These are phyloP conservation scores for Branchipolynoe longqiensis DNA, from an alignment of 2,888 invertebrate species.

Conservation along the genomic window DNA sequence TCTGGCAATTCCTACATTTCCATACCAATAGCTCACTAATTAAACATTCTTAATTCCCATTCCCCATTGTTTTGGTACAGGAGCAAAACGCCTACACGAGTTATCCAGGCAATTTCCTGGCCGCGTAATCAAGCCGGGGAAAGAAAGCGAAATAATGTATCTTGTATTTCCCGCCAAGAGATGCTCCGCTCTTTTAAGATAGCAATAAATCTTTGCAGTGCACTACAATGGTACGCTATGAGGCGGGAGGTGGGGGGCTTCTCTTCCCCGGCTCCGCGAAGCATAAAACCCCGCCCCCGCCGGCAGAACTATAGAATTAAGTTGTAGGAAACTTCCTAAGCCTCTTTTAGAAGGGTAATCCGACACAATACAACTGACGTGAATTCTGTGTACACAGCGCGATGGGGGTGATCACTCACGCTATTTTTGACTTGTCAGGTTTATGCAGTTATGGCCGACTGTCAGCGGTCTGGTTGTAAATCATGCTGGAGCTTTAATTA, in stretches of 20 bases:
- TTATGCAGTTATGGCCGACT: too few relatives aligned
- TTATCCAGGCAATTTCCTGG: conserved; percentile 40
- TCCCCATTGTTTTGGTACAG: neutral
- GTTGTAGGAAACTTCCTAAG: conserved; percentile 8
- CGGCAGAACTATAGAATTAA: conserved; percentile 40
- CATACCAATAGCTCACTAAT: conserved; percentile 41
- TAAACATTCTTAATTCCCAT: conserved; percentile 46
- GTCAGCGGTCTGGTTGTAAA: too few relatives aligned
- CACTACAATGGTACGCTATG: conserved; percentile 23
- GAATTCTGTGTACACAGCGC: neutral
- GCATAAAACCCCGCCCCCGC: neutral
- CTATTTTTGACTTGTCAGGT: conserved; percentile 32
- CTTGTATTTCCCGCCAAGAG: conserved; percentile 26
- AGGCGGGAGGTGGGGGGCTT: conserved; percentile 1
- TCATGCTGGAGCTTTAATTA: too few relatives aligned
- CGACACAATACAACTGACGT: conserved; percentile 13
- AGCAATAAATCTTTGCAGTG: conserved; percentile 12
- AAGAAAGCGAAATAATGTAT: conserved; percentile 45
- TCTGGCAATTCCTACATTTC: conserved; percentile 11
- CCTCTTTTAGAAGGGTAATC: conserved; percentile 22
- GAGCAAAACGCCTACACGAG: conserved; percentile 9
- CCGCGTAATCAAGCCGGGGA: neutral
- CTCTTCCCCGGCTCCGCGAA: neutral
- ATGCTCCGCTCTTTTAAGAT: conserved; percentile 1
- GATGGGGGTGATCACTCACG: conserved; percentile 10